Evolutionary conservation across 1,140 invertebrate genomes (phyloP).

Genomic region (Saccostrea glomerata): DNA sequence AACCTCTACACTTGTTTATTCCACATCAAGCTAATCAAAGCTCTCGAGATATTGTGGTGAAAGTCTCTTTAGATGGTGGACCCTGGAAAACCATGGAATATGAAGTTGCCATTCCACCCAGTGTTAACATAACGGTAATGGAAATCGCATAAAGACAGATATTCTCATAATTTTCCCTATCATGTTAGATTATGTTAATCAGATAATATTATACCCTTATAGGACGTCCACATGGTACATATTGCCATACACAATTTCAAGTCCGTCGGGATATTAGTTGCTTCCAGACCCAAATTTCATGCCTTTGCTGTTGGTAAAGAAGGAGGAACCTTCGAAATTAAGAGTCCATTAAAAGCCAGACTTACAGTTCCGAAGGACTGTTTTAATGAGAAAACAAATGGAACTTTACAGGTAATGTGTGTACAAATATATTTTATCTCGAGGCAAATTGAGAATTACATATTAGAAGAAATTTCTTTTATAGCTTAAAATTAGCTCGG

Average conservation of each 20-base stretch:
- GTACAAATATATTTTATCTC: no score
- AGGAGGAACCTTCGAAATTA: not conserved
- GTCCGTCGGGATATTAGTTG: not conserved
- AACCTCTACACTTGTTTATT: not conserved
- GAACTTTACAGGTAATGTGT: not conserved
- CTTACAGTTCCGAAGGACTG: not conserved
- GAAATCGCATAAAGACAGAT: not conserved
- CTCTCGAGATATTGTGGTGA: not conserved
- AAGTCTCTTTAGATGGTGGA: not conserved
- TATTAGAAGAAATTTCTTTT: no score
- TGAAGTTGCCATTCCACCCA: not conserved
- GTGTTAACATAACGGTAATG: not conserved
- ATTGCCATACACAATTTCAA: not conserved
- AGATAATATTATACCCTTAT: not conserved
- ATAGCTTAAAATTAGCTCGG: no score
- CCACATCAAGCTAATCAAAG: not conserved
- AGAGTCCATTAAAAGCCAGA: not conserved
- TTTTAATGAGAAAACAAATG: not conserved
- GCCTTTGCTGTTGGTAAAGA: not conserved
- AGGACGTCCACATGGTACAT: constrained; percentile 9
- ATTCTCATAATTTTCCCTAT: no score
- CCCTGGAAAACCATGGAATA: not conserved
- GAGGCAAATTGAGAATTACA: no score
- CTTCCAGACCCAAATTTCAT: not conserved
- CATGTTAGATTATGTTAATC: not conserved